phyloP scores from a whole-genome alignment of 64 coral and sea anemone species.

The Dendronephthya gigantea region DNA sequence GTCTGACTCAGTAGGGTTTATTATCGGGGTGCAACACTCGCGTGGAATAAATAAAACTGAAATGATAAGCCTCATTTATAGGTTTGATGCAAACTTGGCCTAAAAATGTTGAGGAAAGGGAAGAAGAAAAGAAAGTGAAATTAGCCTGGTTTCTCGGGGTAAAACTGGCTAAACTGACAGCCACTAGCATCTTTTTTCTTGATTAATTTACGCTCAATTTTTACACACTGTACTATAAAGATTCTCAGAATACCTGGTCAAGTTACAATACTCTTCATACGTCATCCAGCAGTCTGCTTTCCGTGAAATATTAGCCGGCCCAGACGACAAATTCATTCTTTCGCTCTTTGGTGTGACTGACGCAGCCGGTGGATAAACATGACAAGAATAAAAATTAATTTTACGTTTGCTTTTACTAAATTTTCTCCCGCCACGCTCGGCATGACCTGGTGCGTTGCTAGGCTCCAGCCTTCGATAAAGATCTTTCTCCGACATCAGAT shows the following conservation, averaged over 20 bases:
- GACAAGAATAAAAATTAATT: neutral
- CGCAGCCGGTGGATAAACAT: neutral
- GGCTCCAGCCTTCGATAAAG: neutral
- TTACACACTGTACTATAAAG: neutral
- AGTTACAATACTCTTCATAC: neutral
- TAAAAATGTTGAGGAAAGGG: too few species aligned
- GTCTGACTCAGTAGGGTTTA: too few species aligned
- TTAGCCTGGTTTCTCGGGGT: too few species aligned
- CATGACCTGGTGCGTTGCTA: neutral
- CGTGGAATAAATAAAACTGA: too few species aligned
- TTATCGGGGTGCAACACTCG: too few species aligned
- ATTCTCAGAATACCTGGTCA: neutral
- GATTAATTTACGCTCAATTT: too few species aligned
- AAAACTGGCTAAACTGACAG: too few species aligned
- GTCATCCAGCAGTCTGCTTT: conserved; percentile 7
- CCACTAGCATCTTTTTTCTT: too few species aligned
- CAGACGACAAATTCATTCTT: neutral
- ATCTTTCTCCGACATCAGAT: neutral
- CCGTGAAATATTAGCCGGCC: neutral
- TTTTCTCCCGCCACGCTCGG: neutral
- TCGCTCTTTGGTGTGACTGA: neutral
- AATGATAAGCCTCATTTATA: too few species aligned
- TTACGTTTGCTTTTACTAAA: neutral
- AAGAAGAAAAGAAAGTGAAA: too few species aligned
- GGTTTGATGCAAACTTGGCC: too few species aligned